Evolutionary conservation across 1,140 invertebrate species (phyloP).

Genomic region (Drosophila grimshawi): DNA sequence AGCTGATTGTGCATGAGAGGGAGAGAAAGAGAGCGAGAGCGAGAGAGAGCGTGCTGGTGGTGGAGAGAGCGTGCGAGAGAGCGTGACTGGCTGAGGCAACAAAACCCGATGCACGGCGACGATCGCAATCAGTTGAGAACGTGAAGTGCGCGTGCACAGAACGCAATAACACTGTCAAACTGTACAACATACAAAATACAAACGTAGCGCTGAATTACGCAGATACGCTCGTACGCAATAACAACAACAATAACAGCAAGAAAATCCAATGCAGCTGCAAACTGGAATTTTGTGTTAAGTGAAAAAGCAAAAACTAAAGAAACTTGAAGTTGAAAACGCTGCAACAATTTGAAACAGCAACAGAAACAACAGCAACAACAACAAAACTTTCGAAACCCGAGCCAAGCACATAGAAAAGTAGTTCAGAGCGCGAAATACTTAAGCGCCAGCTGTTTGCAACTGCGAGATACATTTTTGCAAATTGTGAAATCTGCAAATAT

Average conservation of each 20-base stretch:
- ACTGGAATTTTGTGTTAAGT: slow-evolving; percentile 53
- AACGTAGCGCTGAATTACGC: slow-evolving; percentile 34
- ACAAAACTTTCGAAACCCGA: slow-evolving; percentile 71
- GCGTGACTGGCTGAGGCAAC: slow-evolving; percentile 41
- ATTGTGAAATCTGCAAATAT: slow-evolving; percentile 28
- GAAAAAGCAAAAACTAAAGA: slow-evolving; percentile 41
- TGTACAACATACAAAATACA: slow-evolving; percentile 28
- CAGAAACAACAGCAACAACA: slow-evolving; percentile 18
- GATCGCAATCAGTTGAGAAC: slow-evolving; percentile 78
- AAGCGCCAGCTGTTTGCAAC: slow-evolving; percentile 55
- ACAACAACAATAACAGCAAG: slow-evolving; percentile 37
- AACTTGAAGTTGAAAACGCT: slow-evolving; percentile 43
- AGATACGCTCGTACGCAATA: slow-evolving; percentile 58
- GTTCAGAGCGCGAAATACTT: slow-evolving; percentile 67
- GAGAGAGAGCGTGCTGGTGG: not conserved
- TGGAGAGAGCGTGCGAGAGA: not conserved
- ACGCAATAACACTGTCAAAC: slow-evolving; percentile 20
- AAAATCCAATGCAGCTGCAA: slow-evolving; percentile 46
- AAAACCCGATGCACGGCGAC: slow-evolving; percentile 66
- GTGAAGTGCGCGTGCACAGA: slow-evolving; percentile 67
- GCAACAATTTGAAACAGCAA: slow-evolving; percentile 33
- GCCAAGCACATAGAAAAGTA: slow-evolving; percentile 68
- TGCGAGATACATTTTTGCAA: slow-evolving; percentile 49
- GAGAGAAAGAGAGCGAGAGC: not conserved
- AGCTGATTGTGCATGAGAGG: not conserved